These are phyloP conservation scores for Spilogale gracilis DNA, from an alignment of 2,113 vertebrate species.

Conservation along the genomic window DNA sequence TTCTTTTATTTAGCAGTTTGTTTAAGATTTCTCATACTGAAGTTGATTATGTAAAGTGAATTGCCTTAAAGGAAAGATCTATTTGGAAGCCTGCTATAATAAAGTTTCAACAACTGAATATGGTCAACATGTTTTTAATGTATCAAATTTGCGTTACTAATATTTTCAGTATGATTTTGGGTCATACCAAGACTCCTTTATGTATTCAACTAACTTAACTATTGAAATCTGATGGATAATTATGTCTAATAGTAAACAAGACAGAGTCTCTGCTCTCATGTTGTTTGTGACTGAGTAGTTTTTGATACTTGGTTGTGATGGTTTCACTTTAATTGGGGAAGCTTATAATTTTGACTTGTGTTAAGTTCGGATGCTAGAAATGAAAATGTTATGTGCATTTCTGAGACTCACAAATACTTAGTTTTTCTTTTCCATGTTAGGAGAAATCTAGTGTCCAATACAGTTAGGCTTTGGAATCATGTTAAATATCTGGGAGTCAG, in stretches of 20 bases:
- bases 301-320: background rate
- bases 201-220: background rate
- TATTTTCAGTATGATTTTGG: background rate
- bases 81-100: background rate
- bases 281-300: background rate
- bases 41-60: background rate
- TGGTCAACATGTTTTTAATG: background rate
- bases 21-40: background rate
- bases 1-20: background rate
- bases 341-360: background rate
- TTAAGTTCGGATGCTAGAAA: background rate
- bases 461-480: background rate
- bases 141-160: background rate
- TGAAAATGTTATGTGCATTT: background rate
- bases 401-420: background rate
- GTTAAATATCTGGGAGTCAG: background rate
- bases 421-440: slow-evolving; percentile 4
- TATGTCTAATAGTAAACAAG: background rate
- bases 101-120: background rate
- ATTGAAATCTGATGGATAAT: background rate
- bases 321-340: background rate
- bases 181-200: background rate
- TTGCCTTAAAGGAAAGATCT: background rate
- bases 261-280: background rate
- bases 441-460: background rate